Percentiles rank a stretch among this genome's conserved stretches.
These are phyloP conservation scores for Pocota personata DNA, from an alignment of 2,888 invertebrate genomes.

Conservation along the genomic window DNA sequence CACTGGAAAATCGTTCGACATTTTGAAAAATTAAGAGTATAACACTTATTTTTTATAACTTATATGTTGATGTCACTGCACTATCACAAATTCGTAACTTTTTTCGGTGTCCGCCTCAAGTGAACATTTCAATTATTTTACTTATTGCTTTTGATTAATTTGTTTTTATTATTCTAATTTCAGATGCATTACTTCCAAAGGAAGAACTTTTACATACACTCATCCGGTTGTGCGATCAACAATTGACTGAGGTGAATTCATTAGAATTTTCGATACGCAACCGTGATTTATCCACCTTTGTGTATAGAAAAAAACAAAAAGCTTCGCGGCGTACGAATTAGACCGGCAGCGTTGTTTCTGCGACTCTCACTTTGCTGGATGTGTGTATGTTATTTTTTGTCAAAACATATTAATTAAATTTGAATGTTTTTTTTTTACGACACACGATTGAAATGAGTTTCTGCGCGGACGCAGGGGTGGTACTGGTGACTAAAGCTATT, in stretches of 20 bases:
- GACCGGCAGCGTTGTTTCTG: background rate
- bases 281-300: constrained; percentile 20
- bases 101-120: background rate
- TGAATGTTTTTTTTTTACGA: background rate
- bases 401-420: constrained; percentile 17
- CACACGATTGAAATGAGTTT: background rate
- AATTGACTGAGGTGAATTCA: constrained; percentile 52
- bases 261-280: constrained; percentile 17
- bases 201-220: constrained; percentile 19
- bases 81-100: background rate
- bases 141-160: background rate
- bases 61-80: background rate
- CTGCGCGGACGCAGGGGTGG: background rate
- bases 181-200: background rate
- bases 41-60: background rate
- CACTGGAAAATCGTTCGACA: constrained; percentile 33
- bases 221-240: constrained; percentile 13
- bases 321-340: constrained; percentile 1
- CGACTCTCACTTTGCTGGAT: background rate
- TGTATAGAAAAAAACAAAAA: background rate
- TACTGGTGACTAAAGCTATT: background rate
- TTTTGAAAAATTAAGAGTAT: background rate
- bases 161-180: background rate
- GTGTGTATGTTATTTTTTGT: background rate
- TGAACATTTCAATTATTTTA: background rate